Base-by-base conservation (phyloP, 1,140 invertebrate genomes). In the Galleria mellonella region DNA sequence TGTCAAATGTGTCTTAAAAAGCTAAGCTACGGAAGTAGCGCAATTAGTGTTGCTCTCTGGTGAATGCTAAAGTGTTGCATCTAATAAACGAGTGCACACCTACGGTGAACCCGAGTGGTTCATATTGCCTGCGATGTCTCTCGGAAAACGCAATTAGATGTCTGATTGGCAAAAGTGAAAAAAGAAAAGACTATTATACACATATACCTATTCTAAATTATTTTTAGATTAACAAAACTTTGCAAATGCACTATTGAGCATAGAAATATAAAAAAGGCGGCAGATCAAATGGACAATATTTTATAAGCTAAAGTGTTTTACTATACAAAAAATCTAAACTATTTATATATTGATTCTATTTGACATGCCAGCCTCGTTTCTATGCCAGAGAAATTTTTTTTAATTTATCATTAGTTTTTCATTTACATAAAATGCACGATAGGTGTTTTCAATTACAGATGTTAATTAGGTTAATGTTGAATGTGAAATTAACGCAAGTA, bases 111-210 rank as follows among this genome's bases (percentile, higher is more conserved):
- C 36, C 42, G 49, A 32, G 43, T 43, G 49, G 42, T 39, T 46
- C 30, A 12, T 65, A 64, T 68, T 65, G 54, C 47, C 40, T 58
- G 43, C 42, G 28, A 49, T 53, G 23, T 35, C 27, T 40, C 56
- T 59, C 63, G 62, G 58, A 50, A 46, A 48, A 47, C 47, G 32
- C 45, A 23, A 45, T 58, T 46, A 46, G 44, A 32, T 47, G 7
- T 9, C 0, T 7, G 8, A 47, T 47, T 47, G 45, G 45, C 11
- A 29, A 41, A 29, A 39, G 6, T 15, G 0, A 13, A 7, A 17
- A 9, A 35, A 35, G 14, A 1, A 35, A 7, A 14, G 6, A 35
- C 12, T 6, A 3, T 23, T 23, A 6, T 23, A 23, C 12, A 11
- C 14, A 3, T 37, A 17, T 9, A 15, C 15, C 4, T 17, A 23